Percentiles rank a stretch among this genome's conserved stretches.
phyloP scores from a whole-genome alignment of 37 sponge, comb jelly and placozoan genomes.

The Theonella swinhoei region DNA sequence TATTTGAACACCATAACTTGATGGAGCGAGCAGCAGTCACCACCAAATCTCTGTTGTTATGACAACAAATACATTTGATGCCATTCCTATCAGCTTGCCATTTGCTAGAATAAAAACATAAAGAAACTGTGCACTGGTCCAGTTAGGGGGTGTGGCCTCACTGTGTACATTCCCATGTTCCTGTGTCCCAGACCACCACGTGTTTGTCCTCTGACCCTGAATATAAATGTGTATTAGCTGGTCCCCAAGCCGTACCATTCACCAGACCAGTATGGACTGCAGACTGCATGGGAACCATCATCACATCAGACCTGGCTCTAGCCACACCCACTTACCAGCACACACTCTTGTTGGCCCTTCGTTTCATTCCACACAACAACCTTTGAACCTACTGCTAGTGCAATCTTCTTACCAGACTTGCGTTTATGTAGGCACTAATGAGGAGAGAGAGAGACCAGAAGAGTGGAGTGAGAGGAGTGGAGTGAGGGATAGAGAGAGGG shows the following conservation, averaged over 20 bases:
- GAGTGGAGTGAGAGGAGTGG: not conserved
- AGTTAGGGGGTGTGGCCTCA: not conserved
- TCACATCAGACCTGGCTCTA: not conserved
- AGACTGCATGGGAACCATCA: not conserved
- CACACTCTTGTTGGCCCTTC: not conserved
- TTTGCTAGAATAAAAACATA: not conserved
- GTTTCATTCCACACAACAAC: constrained; percentile 34
- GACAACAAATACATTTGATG: constrained; percentile 41
- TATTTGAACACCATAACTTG: constrained; percentile 41
- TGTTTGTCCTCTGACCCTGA: constrained; percentile 22
- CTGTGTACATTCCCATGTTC: not conserved
- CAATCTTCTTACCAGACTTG: not conserved
- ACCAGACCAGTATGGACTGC: constrained; percentile 19
- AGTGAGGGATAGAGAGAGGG: not conserved
- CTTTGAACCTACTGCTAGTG: constrained; percentile 11
- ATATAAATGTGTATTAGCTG: not conserved
- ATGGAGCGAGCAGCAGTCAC: constrained; percentile 36
- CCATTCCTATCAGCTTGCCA: constrained; percentile 49
- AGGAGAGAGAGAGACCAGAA: not conserved
- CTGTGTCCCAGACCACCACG: constrained; percentile 15
- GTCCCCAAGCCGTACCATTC: constrained; percentile 14
- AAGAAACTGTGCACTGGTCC: not conserved
- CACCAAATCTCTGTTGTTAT: constrained; percentile 16
- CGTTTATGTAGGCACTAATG: not conserved
- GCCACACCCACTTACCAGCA: constrained; percentile 15